Percentiles rank a stretch among this genome's conserved stretches.
These are phyloP conservation scores for Barypeithes pellucidus DNA, from an alignment of 2,888 invertebrate species.

Conservation along the genomic window DNA sequence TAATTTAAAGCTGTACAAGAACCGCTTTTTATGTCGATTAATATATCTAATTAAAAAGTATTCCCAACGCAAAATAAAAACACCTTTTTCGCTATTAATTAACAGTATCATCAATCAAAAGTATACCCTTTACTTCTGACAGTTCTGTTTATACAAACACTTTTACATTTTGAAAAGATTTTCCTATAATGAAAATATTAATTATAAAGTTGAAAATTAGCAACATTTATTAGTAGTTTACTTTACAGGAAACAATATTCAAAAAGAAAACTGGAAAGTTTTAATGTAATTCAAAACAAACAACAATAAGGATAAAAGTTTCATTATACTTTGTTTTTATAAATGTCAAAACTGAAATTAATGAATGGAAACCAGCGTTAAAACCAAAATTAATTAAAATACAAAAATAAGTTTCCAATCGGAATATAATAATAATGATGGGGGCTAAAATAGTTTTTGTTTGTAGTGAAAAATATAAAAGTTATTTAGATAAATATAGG, in stretches of 20 bases:
- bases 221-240: constrained; percentile 19
- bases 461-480: too few relatives aligned
- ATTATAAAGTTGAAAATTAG: constrained; percentile 5
- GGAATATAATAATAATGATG: too few relatives aligned
- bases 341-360: constrained; percentile 10
- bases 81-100: constrained; percentile 10
- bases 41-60: constrained; percentile 5
- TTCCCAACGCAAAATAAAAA: not conserved
- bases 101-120: constrained; percentile 12
- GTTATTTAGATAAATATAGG: too few relatives aligned
- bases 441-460: too few relatives aligned
- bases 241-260: not conserved
- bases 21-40: not conserved
- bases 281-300: constrained; percentile 12
- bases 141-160: constrained; percentile 27
- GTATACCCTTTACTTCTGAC: constrained; percentile 12
- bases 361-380: not conserved
- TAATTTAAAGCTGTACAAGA: not conserved
- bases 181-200: constrained; percentile 4
- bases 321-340: constrained; percentile 2
- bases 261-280: constrained; percentile 1
- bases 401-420: not conserved
- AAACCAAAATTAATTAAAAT: constrained; percentile 5
- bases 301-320: constrained; percentile 13
- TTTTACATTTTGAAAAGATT: constrained; percentile 13